Percentiles rank a stretch among this genome's conserved stretches.
Evolutionary conservation across 2,797 vertebrate species (phyloP).

Genomic region (Momotus momota): DNA sequence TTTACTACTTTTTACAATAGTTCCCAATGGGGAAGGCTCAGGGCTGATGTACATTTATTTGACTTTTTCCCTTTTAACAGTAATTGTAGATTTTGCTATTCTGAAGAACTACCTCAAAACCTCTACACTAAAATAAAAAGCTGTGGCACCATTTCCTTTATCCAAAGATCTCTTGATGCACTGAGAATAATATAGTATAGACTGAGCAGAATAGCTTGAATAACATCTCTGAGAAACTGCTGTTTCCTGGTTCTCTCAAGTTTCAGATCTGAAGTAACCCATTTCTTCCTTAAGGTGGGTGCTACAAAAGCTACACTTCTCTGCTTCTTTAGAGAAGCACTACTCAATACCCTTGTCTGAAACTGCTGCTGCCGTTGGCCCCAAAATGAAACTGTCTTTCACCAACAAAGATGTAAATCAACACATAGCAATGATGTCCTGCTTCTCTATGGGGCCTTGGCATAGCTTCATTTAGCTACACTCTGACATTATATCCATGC

Average conservation of each 20-base stretch:
- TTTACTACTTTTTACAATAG: neutral
- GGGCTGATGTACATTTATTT: neutral
- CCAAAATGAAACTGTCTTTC: neutral
- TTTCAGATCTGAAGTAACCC: neutral
- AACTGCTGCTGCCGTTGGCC: neutral
- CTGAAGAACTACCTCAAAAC: neutral
- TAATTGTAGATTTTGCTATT: neutral
- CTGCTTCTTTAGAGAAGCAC: neutral
- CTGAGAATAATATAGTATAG: neutral
- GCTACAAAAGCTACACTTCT: neutral
- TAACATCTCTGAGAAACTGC: neutral
- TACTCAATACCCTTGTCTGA: neutral
- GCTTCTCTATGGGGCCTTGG: neutral
- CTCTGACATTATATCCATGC: neutral
- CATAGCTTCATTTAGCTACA: neutral
- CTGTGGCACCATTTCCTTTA: neutral
- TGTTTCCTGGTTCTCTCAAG: neutral
- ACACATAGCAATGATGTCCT: fast-evolving
- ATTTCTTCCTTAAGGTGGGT: neutral
- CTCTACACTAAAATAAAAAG: neutral
- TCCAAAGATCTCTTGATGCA: neutral
- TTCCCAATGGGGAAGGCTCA: neutral
- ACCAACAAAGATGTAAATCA: neutral
- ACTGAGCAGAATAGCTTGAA: neutral
- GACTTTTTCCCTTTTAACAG: neutral